These are phyloP conservation scores for Palaemon carinicauda DNA, from an alignment of 1,140 invertebrate species.

Conservation along the genomic window DNA sequence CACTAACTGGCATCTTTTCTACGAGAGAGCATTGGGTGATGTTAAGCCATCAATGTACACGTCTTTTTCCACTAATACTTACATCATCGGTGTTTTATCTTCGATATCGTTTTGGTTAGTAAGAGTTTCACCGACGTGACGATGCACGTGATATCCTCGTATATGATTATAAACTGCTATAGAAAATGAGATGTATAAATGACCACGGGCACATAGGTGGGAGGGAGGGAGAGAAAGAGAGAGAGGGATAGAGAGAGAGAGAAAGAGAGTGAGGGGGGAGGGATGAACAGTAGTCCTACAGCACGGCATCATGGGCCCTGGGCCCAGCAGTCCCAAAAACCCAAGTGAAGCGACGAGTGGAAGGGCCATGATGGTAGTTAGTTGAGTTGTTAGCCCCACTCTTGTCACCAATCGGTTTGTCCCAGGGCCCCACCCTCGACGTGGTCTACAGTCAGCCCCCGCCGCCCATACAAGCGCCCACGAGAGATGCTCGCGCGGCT, in stretches of 20 bases:
- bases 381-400: slow-evolving; percentile 37
- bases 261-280: neutral
- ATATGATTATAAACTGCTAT: too few relatives aligned
- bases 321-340: neutral
- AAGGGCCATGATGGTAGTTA: slow-evolving; percentile 27
- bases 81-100: too few relatives aligned
- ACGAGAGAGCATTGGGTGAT: too few relatives aligned
- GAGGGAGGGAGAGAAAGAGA: neutral
- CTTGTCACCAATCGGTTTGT: slow-evolving; percentile 33
- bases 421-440: neutral
- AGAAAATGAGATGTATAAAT: too few relatives aligned
- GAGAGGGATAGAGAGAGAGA: neutral
- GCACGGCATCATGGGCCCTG: slow-evolving; percentile 18
- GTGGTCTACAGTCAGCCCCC: neutral
- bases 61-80: too few relatives aligned
- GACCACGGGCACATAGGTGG: too few relatives aligned
- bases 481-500: neutral
- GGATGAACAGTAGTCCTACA: slow-evolving; percentile 16
- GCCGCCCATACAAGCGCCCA: neutral
- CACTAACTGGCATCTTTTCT: too few relatives aligned
- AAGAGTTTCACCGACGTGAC: too few relatives aligned
- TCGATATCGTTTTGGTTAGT: too few relatives aligned
- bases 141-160: too few relatives aligned
- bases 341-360: slow-evolving; percentile 11
- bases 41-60: too few relatives aligned